phyloP scores from a whole-genome alignment of 2,797 vertebrate species.

The Dipus sagitta region DNA sequence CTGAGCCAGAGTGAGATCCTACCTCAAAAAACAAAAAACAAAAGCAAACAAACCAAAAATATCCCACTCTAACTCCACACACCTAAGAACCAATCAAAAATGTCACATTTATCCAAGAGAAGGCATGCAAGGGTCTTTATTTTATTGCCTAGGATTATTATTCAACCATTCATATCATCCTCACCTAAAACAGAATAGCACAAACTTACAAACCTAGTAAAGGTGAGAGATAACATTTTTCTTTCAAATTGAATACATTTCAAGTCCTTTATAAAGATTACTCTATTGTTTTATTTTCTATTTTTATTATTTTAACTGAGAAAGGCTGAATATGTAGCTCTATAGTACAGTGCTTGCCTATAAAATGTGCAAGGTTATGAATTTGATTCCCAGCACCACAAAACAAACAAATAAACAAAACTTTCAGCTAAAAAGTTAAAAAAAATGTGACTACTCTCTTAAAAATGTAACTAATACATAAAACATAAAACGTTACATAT shows the following conservation, averaged over 20 bases:
- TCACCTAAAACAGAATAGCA: background rate
- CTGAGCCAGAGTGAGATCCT: no score
- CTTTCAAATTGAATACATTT: conserved; percentile 33
- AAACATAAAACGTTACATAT: background rate
- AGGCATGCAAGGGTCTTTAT: background rate
- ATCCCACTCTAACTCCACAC: background rate
- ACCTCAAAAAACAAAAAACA: background rate
- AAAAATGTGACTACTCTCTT: no score
- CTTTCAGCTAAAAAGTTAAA: no score
- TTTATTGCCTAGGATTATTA: background rate
- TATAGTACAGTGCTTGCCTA: no score
- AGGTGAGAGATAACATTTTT: background rate
- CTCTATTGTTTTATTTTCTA: background rate
- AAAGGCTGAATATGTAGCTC: no score
- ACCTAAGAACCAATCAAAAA: background rate
- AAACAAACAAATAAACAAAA: no score
- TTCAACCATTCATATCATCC: background rate
- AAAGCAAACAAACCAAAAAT: no score
- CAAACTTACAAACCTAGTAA: background rate
- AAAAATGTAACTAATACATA: background rate
- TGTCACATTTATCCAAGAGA: background rate
- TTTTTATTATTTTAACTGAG: no score
- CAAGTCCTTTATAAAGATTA: background rate
- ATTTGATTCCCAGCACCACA: no score
- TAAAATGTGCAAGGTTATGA: no score